phyloP scores from a whole-genome alignment of 2,888 invertebrate species.

The Sminthurinus aureus region DNA sequence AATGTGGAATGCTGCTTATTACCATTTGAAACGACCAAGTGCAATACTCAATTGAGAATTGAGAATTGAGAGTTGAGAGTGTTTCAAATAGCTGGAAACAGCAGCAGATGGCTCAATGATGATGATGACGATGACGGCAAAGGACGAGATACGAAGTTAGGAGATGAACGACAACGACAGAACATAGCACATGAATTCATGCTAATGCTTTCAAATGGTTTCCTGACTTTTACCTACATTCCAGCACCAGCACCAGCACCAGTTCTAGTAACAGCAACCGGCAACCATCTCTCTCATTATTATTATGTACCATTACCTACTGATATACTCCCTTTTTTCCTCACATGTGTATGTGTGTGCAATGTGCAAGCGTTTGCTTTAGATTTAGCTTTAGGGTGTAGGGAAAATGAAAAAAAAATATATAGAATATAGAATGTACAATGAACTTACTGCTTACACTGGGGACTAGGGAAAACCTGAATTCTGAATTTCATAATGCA shows the following conservation, averaged over 20 bases:
- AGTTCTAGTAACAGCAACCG: background rate
- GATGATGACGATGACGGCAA: background rate
- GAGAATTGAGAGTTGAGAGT: background rate
- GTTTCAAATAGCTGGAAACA: slow-evolving; percentile 6
- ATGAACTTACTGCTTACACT: too few species aligned
- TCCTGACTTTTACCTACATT: background rate
- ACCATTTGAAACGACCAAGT: slow-evolving; percentile 22
- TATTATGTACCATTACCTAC: background rate
- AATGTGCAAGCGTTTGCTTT: background rate
- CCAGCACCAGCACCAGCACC: too few species aligned
- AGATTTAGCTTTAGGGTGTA: background rate
- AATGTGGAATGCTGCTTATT: slow-evolving; percentile 2
- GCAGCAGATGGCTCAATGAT: slow-evolving; percentile 1
- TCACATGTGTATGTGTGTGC: background rate
- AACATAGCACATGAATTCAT: background rate
- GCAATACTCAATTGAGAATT: slow-evolving; percentile 1
- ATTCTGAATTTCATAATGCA: too few species aligned
- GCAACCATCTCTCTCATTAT: slow-evolving; percentile 5
- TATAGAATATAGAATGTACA: background rate
- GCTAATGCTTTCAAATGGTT: background rate
- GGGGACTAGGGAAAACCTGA: too few species aligned
- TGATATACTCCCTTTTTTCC: background rate
- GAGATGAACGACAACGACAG: background rate
- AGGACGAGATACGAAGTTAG: too few species aligned
- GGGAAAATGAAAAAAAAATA: background rate